phyloP scores from a whole-genome alignment of 2,113 vertebrate genomes.

The Pandion haliaetus region DNA sequence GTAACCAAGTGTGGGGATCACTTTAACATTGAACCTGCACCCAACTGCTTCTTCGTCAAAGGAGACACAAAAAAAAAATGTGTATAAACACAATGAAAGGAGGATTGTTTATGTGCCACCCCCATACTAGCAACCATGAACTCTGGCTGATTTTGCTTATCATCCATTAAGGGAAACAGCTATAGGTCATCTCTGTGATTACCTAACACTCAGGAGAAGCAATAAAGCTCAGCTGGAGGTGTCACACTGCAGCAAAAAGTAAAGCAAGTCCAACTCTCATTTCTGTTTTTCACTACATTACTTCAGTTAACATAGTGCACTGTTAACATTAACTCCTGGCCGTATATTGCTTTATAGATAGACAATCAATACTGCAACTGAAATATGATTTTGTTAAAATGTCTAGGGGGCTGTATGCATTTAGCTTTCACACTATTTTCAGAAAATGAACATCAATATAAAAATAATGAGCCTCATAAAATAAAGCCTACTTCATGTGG shows the following conservation, averaged over 20 bases:
- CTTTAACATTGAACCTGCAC: neutral
- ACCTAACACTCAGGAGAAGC: slow-evolving; percentile 35
- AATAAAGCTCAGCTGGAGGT: slow-evolving; percentile 46
- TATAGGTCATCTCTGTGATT: slow-evolving; percentile 53
- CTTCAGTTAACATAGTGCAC: slow-evolving; percentile 69
- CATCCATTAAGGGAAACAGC: slow-evolving; percentile 36
- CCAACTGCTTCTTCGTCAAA: neutral
- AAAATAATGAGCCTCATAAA: slow-evolving; percentile 75
- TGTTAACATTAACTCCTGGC: slow-evolving; percentile 68
- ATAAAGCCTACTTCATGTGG: slow-evolving; percentile 58
- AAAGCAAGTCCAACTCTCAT: slow-evolving; percentile 2
- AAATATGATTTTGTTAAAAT: slow-evolving; percentile 74
- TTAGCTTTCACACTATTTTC: slow-evolving; percentile 72
- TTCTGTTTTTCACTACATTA: slow-evolving; percentile 66
- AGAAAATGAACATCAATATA: slow-evolving; percentile 74
- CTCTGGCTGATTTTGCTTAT: slow-evolving; percentile 59
- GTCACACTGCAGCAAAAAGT: slow-evolving; percentile 36
- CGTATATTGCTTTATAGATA: slow-evolving; percentile 67
- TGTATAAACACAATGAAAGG: neutral
- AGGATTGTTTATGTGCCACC: slow-evolving; percentile 38
- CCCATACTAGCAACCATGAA: neutral
- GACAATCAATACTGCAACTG: slow-evolving; percentile 68
- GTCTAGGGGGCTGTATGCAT: slow-evolving; percentile 68
- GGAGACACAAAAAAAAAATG: neutral
- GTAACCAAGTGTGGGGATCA: neutral